These are phyloP conservation scores for Marmota monax DNA, from an alignment of 2,113 vertebrate species.

Conservation along the genomic window DNA sequence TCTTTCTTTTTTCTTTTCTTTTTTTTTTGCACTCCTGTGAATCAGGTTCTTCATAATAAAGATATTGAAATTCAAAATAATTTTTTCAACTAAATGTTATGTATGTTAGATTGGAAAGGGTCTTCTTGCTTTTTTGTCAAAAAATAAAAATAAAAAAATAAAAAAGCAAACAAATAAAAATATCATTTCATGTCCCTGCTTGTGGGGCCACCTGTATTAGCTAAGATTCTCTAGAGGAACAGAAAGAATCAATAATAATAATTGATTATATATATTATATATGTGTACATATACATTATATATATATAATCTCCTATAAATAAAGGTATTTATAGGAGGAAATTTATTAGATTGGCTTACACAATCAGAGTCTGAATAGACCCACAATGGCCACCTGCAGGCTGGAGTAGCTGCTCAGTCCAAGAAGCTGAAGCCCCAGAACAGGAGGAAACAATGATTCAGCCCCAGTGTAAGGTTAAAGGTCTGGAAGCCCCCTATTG, in stretches of 20 bases:
- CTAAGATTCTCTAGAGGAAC: background rate
- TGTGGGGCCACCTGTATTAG: too few species aligned
- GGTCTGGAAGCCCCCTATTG: background rate
- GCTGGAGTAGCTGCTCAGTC: background rate
- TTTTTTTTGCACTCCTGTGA: background rate
- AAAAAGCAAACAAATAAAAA: background rate
- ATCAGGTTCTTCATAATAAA: background rate
- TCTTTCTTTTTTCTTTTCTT: too few species aligned
- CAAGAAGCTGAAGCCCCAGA: background rate
- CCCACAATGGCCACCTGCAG: background rate
- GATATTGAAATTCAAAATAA: background rate
- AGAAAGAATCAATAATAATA: background rate
- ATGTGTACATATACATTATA: too few species aligned
- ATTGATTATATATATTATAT: too few species aligned
- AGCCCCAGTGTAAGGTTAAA: background rate
- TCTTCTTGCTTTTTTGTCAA: background rate
- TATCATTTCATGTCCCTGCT: background rate
- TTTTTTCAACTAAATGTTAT: conserved; percentile 17
- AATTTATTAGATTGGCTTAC: background rate
- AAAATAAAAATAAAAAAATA: background rate
- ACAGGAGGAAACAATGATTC: background rate
- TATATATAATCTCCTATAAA: too few species aligned
- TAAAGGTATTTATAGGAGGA: too few species aligned
- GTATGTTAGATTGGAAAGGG: background rate
- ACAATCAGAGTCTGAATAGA: background rate